Evolutionary conservation across 2,888 invertebrate genomes (phyloP), one percentile per base, ranked within the genome.

Genomic region (Xestia xanthographa): DNA sequence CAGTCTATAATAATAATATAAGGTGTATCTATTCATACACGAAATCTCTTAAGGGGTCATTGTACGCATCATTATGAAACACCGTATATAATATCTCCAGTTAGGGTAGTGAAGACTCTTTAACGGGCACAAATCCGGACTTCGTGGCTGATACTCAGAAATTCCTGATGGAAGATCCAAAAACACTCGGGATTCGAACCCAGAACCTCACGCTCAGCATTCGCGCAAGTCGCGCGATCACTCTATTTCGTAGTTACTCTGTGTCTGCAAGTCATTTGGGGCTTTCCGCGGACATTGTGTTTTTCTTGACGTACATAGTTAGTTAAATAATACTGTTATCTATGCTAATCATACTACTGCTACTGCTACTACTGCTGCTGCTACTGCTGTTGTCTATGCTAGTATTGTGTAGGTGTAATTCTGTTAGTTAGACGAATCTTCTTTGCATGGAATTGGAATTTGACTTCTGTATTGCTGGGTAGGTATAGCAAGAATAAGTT

Each of bases 281-380:
- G 66, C 79, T 86, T 87, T 87, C 86, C 87, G 66, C 75, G 45
- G 69, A 73, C 80, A 70, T 79, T 77, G 87, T 80, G 69, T 79
- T 85, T 78, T 78, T 77, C 81, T 82, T 84, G 86, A 86, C 78
- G 86, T 84, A 41, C 41, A 11, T 41, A 77, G 67, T 82, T 84
- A 66, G 66, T 68, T 79, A 76, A 80, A 79, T 80, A 72, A 60
- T 77, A 80, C 83, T 79, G 83, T 80, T 82, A 82, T 70, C 56
- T 80, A 75, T 80, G 72, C 75, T 79, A 79, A 71, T 67, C 63
- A n/a, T n/a, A n/a, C n/a, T n/a, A n/a, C n/a, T n/a, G n/a, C n/a
- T n/a, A n/a, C n/a, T n/a, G n/a, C n/a, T n/a, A n/a, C n/a, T n/a
- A n/a, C n/a, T n/a, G n/a, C n/a, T n/a, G n/a, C n/a, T n/a, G n/a